Evolutionary conservation across 2,797 vertebrate species (phyloP).

Genomic region (Discoglossus pictus): DNA sequence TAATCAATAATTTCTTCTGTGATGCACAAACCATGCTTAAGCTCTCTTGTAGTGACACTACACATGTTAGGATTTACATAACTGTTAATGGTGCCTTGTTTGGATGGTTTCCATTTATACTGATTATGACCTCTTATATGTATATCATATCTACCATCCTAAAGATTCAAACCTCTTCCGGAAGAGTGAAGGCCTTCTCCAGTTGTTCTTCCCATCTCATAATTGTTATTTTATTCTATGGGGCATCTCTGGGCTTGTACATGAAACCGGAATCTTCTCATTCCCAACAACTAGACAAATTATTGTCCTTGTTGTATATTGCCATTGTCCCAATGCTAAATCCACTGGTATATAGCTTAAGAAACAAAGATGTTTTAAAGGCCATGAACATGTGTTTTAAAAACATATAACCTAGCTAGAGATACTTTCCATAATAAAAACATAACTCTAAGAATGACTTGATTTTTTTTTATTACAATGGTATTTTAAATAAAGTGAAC

Average conservation of each 20-base stretch:
- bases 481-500: no score
- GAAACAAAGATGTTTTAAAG: constrained; percentile 6
- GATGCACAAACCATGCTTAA: background rate
- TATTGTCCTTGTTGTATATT: background rate
- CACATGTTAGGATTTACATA: background rate
- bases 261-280: background rate
- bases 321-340: background rate
- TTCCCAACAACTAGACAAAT: background rate
- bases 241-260: constrained; percentile 14
- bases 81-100: constrained; percentile 4
- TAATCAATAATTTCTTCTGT: constrained; percentile 1
- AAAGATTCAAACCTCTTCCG: background rate
- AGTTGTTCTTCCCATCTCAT: constrained; percentile 13
- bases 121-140: constrained; percentile 6
- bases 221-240: constrained; percentile 6
- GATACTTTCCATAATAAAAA: no score
- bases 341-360: constrained; percentile 1
- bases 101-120: background rate
- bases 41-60: background rate
- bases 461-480: no score
- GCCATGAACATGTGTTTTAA: no score
- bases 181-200: constrained; percentile 1
- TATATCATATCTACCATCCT: constrained; percentile 5
- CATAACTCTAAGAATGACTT: no score
- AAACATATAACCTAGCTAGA: no score